Evolutionary conservation across 2,797 vertebrate genomes (phyloP), one percentile per base, ranked within the genome.

Genomic region (Artibeus jamaicensis): DNA sequence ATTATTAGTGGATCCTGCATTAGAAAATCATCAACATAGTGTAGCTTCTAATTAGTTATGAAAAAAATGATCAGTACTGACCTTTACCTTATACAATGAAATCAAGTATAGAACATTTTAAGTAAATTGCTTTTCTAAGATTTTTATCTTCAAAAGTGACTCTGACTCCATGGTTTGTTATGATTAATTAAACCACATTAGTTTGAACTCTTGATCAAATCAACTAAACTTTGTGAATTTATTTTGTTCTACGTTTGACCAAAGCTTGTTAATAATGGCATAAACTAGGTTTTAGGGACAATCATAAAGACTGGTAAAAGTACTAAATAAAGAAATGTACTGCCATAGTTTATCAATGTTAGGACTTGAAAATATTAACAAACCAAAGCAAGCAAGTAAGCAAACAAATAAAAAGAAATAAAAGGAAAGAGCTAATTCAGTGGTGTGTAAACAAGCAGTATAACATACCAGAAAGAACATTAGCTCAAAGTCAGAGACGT

Each of bases 101-200:
- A 81, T 44, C 3, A 87, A 91, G 37, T 86, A 81, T n/a, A 81
- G 55, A 77, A 32, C 29, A 85, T 85, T 95, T 94, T 67, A 85
- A 96, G 32, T 89, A 93, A 96, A 92, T 84, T 92, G 34, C n/a
- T 95, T 96, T 93, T 93, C 84, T 68, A 91, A 92, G 26, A 96
- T 67, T 96, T 96, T 95, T 77, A 46, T 86, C 53, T 96, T 96
- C 32, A 96, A 59, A 94, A 92, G 67, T 87, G 48, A 96, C 42
- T 70, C 24, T 74, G 81, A 71, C 32, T 70, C 11, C 50, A 53
- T 46, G 34, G n/a, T 92, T 95, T 92, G 22, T 74, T 96, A 68
- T 86, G 37, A 89, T 89, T 91, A 87, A 90, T 94, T 65, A 90
- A 95, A 48, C 19, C 70, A 57, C 34, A 53, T 94, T 94, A 46